Base-by-base conservation (phyloP, 1,140 invertebrate genomes). In the Elysia chlorotica region DNA sequence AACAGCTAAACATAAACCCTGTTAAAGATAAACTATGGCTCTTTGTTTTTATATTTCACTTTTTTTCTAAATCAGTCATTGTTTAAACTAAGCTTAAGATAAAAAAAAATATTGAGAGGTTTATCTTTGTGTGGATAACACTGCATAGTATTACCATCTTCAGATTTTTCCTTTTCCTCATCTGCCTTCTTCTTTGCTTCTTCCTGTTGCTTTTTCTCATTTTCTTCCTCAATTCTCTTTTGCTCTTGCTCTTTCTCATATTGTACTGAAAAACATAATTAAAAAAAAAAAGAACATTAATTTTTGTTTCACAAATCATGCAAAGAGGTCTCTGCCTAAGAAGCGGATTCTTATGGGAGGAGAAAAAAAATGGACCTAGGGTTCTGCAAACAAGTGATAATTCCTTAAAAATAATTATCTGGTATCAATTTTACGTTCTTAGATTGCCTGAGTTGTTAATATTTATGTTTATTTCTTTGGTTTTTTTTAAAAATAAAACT, bases 221-320 rank as follows among this genome's bases (percentile, higher is more conserved):
- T n/a, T 28, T 41, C 65, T 48, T 67, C 65, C 28, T 67, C 14
- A 25, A 25, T 53, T 28, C 53, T 53, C 41, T 67, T 5, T 30
- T 53, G 25, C 35, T 68, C 48, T n/a, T 68, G 30, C 30, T 68
- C 25, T 54, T 21, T 56, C 30, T 56, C 33, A 30, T 54, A 68
- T 37, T 68, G 41, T 48, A 54, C 66, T 68, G 48, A 19, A 35
- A 25, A 14, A 35, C 28, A 56, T 2, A 56, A 30, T 37, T 2
- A 17, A 54, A 56, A 56, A 69, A 33, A 17, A 59, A 17, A 25
- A 59, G 17, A 59, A 59, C 28, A 23, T 6, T 23, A 25, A 59
- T 23, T 59, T 59, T 59, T 23, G 10, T 59, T 59, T 25, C 28
- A 6, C 17, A 59, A 59, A 59, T 59, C 56, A 10, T 10, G 56